Conservation (phyloP, 2,797 vertebrate genomes). For the Tadarida brasiliensis region DNA sequence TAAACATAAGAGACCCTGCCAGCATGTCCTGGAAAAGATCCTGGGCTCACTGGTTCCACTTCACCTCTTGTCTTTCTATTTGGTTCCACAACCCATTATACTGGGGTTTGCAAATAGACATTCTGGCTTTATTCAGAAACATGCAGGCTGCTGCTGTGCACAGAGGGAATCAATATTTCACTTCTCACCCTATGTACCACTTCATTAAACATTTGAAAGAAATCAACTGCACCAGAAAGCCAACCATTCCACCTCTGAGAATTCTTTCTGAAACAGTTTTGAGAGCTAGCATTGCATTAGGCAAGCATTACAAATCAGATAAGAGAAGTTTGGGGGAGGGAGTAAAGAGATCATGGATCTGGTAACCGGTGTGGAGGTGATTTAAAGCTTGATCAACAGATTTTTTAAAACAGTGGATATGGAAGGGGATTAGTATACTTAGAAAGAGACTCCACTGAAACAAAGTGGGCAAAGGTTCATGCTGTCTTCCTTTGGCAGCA, state of each 20-base stretch:
- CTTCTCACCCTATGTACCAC: not conserved
- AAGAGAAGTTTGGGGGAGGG: not conserved
- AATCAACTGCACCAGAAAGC: not conserved
- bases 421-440: not conserved
- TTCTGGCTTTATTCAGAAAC: not conserved
- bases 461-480: not conserved
- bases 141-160: not conserved
- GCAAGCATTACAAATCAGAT: not conserved
- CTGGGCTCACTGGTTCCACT: not conserved
- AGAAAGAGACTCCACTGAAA: not conserved
- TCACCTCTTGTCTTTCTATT: not conserved
- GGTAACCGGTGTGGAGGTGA: not conserved
- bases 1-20: constrained; percentile 9
- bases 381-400: not conserved
- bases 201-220: constrained; percentile 62
- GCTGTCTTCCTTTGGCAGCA: not conserved
- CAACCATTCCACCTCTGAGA: not conserved
- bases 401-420: not conserved
- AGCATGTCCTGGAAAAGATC: constrained; percentile 25
- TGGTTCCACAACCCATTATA: not conserved
- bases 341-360: not conserved
- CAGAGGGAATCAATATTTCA: not conserved
- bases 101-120: not conserved
- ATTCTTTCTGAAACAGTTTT: constrained; percentile 2
- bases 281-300: not conserved